phyloP scores from a whole-genome alignment of 2,113 vertebrate species.

The Acrocephalus arundinaceus region DNA sequence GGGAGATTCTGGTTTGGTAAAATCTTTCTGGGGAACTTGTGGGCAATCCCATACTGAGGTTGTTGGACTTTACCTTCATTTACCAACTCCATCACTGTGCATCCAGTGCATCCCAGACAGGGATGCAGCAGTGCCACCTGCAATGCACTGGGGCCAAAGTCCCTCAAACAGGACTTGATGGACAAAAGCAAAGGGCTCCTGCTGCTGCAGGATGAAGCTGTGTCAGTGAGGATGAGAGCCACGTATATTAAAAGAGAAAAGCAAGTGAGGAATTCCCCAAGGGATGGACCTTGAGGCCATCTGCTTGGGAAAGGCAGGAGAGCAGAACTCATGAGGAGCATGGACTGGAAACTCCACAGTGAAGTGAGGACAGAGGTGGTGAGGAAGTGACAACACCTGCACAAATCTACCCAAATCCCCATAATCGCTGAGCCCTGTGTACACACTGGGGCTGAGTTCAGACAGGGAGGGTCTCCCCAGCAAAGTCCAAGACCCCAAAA shows the following conservation, averaged over 20 bases:
- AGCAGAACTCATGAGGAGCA: neutral
- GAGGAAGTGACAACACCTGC: neutral
- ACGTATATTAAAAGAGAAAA: neutral
- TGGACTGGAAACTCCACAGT: neutral
- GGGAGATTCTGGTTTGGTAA: neutral
- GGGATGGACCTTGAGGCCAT: neutral
- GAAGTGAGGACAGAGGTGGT: rapidly evolving
- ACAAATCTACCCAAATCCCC: neutral
- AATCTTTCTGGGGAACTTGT: neutral
- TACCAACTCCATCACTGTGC: neutral
- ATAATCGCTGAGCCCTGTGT: rapidly evolving
- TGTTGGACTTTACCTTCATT: neutral
- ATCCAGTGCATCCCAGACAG: neutral
- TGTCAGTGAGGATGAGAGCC: neutral
- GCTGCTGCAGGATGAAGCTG: neutral
- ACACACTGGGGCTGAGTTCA: rapidly evolving
- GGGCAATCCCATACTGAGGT: neutral
- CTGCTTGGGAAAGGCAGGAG: neutral
- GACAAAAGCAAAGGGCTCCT: neutral
- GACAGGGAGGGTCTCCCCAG: neutral
- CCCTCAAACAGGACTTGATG: neutral
- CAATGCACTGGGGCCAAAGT: neutral
- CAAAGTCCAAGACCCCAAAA: neutral
- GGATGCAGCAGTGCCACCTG: neutral
- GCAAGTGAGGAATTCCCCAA: neutral